Evolutionary conservation across 2,113 vertebrate species (phyloP), one percentile per base, ranked within the genome.

Genomic region (Calidris pygmaea): DNA sequence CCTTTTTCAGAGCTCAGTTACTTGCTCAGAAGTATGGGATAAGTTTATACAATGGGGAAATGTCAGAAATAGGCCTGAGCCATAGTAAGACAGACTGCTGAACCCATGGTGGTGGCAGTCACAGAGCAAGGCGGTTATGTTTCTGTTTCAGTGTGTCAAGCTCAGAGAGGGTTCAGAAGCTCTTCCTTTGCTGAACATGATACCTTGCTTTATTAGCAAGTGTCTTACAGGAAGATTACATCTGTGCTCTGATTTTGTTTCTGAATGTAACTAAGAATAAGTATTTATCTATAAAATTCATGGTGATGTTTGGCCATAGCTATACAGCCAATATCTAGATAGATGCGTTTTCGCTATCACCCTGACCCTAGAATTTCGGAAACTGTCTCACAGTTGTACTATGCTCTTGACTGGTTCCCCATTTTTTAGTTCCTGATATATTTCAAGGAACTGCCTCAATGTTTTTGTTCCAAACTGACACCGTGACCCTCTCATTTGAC

Each of bases 311-410:
- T 77, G 35, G 6, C 13, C 21, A 19, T 34, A 34, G 21, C 24
- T 70, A 7, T 21, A 34, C 12, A 59, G n/a, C 16, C 77, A 55
- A 45, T 14, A 39, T 11, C 21, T 48, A 50, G 21, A 48, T 19
- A 52, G 14, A 59, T 29, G 34, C 0, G 0, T 4, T 68, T 73
- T 48, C 68, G 6, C 53, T 67, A 34, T 27, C 14, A 60, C 8
- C 3, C 26, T 78, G 26, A 70, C 26, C 23, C 45, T 56, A 35
- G n/a, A 74, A 60, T 79, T 30, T 71, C 14, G 12, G 41, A 90
- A 77, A 60, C 9, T 1, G 3, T 48, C 29, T 77, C 29, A 29
- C 7, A 23, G 50, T 50, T 52, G 10, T 45, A 13, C 35, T 50
- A 3, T 14, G 5, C 5, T 27, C 34, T 78, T 59, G 34, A 13